Percentiles rank a stretch among this genome's conserved stretches.
Conservation (phyloP, 53 echinoderm and acorn worm genomes). For the Crossaster papposus region DNA sequence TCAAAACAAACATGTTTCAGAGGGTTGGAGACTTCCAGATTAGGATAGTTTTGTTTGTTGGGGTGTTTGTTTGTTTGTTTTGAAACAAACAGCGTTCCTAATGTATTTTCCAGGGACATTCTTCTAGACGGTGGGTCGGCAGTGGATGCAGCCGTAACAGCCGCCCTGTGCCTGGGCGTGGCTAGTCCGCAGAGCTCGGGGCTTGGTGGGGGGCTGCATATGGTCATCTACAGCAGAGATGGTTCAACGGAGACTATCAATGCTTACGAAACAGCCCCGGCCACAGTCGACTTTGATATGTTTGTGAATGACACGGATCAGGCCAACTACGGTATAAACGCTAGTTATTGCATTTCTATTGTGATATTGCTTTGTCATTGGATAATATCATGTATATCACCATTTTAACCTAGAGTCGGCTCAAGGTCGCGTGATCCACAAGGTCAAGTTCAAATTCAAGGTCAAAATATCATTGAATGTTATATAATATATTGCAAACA, state of each 20-base stretch:
- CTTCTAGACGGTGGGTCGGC: slow-evolving; percentile 69
- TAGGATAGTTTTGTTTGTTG: no score
- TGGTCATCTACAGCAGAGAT: slow-evolving; percentile 65
- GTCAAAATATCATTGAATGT: no score
- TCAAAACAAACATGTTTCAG: no score
- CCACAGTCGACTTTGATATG: slow-evolving; percentile 60
- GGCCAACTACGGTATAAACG: slow-evolving; percentile 62
- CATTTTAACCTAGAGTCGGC: no score
- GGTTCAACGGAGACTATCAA: slow-evolving; percentile 12
- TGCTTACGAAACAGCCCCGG: slow-evolving; percentile 64
- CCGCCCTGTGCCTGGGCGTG: slow-evolving; percentile 70
- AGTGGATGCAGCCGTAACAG: slow-evolving; percentile 75
- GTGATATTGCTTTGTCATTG: no score
- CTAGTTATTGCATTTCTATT: neutral
- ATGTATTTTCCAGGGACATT: slow-evolving; percentile 60
- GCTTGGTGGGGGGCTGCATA: slow-evolving; percentile 75
- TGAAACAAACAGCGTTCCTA: no score
- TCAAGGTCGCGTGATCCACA: no score
- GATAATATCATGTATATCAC: no score
- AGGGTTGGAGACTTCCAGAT: no score
- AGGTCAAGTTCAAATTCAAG: no score
- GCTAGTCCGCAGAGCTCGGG: slow-evolving; percentile 76
- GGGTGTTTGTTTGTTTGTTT: no score
- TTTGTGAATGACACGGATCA: slow-evolving; percentile 42
- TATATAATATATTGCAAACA: no score